These are phyloP conservation scores for Manis pentadactyla DNA, from an alignment of 2,797 vertebrate genomes.

Conservation along the genomic window DNA sequence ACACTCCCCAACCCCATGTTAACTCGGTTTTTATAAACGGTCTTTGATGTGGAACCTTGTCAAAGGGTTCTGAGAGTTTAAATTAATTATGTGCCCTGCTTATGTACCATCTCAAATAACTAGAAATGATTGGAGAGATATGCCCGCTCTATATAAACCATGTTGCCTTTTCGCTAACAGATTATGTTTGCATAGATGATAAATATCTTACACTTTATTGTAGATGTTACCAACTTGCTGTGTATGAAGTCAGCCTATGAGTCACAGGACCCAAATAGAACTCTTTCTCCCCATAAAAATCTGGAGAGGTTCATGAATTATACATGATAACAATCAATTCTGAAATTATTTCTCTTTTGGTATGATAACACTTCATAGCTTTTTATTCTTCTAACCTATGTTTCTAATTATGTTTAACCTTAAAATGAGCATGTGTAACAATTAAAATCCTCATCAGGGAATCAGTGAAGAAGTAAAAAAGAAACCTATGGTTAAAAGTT, in stretches of 20 bases:
- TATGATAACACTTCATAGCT: not conserved
- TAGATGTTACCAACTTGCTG: slow-evolving; percentile 43
- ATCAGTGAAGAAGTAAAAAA: slow-evolving; percentile 36
- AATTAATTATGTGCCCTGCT: slow-evolving; percentile 42
- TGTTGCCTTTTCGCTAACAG: not conserved
- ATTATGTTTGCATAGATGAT: not conserved
- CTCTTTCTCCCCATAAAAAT: not conserved
- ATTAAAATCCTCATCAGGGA: not conserved
- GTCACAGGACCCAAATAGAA: not conserved
- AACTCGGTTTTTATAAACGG: not conserved
- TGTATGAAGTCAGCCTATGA: not conserved
- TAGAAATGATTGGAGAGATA: not conserved
- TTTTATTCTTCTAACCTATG: not conserved
- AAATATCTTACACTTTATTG: slow-evolving; percentile 9
- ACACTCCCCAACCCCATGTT: not conserved
- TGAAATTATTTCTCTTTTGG: slow-evolving; percentile 44
- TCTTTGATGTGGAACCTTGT: slow-evolving; percentile 61
- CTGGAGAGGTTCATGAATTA: not conserved
- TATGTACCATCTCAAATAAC: slow-evolving; percentile 58
- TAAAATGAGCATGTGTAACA: not conserved
- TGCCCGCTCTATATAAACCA: not conserved
- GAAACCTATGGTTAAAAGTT: not conserved
- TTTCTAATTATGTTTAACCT: slow-evolving; percentile 52
- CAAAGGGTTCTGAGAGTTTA: slow-evolving; percentile 61
- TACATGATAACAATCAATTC: slow-evolving; percentile 5